Evolutionary conservation across 92 coral and sea anemone species (phyloP), one percentile per base, ranked within the genome.

Genomic region (Phenganax stokvisi): DNA sequence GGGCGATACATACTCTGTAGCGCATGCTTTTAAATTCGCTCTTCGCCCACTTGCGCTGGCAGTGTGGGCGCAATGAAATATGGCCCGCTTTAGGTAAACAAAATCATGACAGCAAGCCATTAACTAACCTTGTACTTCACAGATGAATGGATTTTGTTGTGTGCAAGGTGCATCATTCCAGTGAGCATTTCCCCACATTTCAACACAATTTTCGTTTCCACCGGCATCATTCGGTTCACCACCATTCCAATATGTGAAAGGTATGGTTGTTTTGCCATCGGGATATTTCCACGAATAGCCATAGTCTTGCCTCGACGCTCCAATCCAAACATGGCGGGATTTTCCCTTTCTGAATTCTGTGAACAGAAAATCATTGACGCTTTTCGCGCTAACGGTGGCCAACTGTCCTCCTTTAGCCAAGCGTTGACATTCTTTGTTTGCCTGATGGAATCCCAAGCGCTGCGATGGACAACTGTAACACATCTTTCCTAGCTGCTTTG

Each of bases 111-210:
- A 5, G 47, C 47, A 37, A 37, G 5, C 47, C 5, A 37, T 37
- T 2, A 37, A 5, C 5, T 37, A 2, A 68, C 73, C 73, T 68
- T 51, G 73, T 29, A 68, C 58, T 65, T 65, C 81, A 28, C 86
- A 84, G 47, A 84, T 66, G 65, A 76, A 84, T 37, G 83, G 83
- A 0, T 71, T 65, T 7, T 8, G 30, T 56, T 16, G 55, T 16
- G 10, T 74, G 30, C 86, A 84, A 13, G 51, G 51, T 12, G 76
- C 80, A 20, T 84, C 86, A 47, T 66, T 51, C 86, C 86, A 84
- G 47, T 30, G 25, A 56, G 76, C 83, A 27, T 58, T 57, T 0
- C 28, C 47, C 70, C 59, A 68, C 73, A 68, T 68, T 17, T 68
- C 82, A 56, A 84, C 86, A 15, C 86, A 84, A 60, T 77, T 57